These are phyloP conservation scores for Meles meles DNA, from an alignment of 2,113 vertebrate genomes.

Conservation along the genomic window DNA sequence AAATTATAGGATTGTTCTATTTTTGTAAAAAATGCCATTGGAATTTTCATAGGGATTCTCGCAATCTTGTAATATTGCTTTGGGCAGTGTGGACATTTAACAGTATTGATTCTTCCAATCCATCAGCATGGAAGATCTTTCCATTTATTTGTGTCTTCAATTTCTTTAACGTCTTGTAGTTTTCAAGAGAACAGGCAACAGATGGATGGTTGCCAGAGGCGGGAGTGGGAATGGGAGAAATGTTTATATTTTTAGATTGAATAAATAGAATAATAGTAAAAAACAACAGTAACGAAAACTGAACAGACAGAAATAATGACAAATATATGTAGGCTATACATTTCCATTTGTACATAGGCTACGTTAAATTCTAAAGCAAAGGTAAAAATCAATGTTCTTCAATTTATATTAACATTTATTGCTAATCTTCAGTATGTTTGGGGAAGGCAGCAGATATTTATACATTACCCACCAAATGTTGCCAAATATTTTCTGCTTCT, in stretches of 20 bases:
- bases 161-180: background rate
- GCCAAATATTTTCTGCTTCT: background rate
- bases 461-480: background rate
- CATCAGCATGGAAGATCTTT: background rate
- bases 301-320: conserved; percentile 16
- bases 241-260: background rate
- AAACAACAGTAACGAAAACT: background rate
- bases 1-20: background rate
- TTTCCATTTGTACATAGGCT: background rate
- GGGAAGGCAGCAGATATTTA: background rate
- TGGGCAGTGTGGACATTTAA: background rate
- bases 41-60: background rate
- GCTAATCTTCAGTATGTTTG: background rate
- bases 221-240: background rate
- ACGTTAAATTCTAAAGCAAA: background rate
- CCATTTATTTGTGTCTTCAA: background rate
- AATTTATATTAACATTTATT: background rate
- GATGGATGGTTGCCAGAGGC: background rate
- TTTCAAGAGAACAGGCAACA: background rate
- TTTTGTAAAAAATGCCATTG: background rate
- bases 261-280: background rate
- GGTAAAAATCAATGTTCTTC: background rate
- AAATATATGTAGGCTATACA: background rate
- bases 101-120: background rate
- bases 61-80: background rate